Conservation (phyloP, 1,140 invertebrate species). For the Helicorthomorpha holstii region DNA sequence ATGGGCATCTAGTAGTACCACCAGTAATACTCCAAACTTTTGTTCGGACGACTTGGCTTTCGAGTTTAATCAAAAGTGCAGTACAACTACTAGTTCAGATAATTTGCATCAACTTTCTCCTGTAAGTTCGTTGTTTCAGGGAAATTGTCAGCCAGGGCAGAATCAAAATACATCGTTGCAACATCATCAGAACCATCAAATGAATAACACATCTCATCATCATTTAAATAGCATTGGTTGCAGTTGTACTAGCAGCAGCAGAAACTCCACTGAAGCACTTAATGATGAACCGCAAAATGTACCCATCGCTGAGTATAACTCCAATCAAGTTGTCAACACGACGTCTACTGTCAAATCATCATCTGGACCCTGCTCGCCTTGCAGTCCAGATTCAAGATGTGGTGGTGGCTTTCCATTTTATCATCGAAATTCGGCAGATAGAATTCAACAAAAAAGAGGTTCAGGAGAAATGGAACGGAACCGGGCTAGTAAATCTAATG, state of each 20-base stretch:
- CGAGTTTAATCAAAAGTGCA: constrained; percentile 16
- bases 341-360: background rate
- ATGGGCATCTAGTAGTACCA: constrained; percentile 13
- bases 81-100: constrained; percentile 10
- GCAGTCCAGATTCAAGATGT: background rate
- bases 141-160: background rate
- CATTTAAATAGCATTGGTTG: too few relatives aligned
- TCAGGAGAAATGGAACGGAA: background rate
- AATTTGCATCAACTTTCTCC: constrained; percentile 8
- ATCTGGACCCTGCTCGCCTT: background rate
- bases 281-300: background rate
- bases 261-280: background rate
- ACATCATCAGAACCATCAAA: background rate
- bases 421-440: background rate
- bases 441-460: constrained; percentile 2
- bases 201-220: background rate
- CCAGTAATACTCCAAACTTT: constrained; percentile 14
- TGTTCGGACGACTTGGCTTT: constrained; percentile 11
- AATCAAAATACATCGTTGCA: background rate
- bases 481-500: too few relatives aligned
- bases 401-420: background rate
- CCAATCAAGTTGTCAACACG: background rate
- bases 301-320: constrained; percentile 2
- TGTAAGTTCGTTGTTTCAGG: too few relatives aligned
- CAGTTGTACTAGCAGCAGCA: too few relatives aligned